Evolutionary conservation across 35 echinoderm and acorn worm genomes (phyloP).

Genomic region (Ptychodera flava): DNA sequence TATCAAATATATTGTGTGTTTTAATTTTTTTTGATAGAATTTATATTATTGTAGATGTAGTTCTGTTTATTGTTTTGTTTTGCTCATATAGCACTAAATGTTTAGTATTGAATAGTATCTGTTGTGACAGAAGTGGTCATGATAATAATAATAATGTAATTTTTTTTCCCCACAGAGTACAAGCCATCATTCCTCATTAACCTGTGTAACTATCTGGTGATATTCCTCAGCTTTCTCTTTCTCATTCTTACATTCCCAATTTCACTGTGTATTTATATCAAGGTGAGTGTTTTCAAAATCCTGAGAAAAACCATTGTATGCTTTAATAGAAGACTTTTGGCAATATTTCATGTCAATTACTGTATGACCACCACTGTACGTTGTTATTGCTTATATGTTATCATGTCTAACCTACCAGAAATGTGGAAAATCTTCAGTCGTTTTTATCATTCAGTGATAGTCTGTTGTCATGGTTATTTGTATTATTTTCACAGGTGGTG

Average conservation of each 20-base stretch:
- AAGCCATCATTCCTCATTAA: background rate
- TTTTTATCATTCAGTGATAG: background rate
- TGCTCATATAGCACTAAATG: background rate
- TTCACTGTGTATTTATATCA: background rate
- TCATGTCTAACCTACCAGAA: too few relatives aligned
- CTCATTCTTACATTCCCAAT: background rate
- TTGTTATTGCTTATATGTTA: background rate
- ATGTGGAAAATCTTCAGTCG: too few relatives aligned
- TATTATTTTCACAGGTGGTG: slow-evolving; percentile 38
- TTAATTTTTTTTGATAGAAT: background rate
- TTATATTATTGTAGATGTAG: background rate
- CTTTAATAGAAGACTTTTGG: background rate
- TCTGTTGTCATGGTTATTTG: background rate
- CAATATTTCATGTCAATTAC: background rate
- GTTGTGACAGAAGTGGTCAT: background rate
- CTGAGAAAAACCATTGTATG: background rate
- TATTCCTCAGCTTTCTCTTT: background rate
- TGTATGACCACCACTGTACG: background rate
- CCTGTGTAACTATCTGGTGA: background rate
- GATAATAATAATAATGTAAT: too few relatives aligned
- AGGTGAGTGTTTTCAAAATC: background rate
- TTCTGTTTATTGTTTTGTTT: background rate
- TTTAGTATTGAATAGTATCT: background rate
- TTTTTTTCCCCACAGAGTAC: background rate
- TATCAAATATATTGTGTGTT: background rate